phyloP scores from a whole-genome alignment of 2,888 invertebrate species.

The Himalopsyche kuldschensis region DNA sequence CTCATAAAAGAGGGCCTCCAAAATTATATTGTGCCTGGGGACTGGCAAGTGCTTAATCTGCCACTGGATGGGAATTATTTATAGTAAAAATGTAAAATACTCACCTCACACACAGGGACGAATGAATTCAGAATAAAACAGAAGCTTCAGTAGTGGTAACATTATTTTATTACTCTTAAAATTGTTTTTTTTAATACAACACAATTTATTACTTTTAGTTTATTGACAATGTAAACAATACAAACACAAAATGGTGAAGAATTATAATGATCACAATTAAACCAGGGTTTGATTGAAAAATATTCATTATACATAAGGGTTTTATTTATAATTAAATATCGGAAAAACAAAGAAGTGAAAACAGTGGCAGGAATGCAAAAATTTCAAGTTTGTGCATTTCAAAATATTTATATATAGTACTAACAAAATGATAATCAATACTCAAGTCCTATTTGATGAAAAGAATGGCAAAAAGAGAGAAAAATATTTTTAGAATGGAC shows the following conservation, averaged over 20 bases:
- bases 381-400: not conserved
- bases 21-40: too few species aligned
- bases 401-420: not conserved
- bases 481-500: too few species aligned
- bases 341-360: not conserved
- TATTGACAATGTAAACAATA: not conserved
- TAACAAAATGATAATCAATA: not conserved
- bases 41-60: too few species aligned
- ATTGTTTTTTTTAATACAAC: constrained; percentile 21
- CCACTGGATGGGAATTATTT: too few species aligned
- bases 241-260: not conserved
- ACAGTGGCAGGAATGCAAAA: not conserved
- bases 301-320: not conserved
- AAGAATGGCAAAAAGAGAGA: not conserved
- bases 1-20: too few species aligned
- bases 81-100: too few species aligned
- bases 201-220: constrained; percentile 18
- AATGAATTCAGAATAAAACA: not conserved
- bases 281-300: not conserved
- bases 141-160: not conserved
- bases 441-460: too few species aligned
- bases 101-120: too few species aligned
- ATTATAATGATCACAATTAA: not conserved
- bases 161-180: constrained; percentile 8
- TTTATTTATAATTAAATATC: not conserved